Conservation (phyloP, 2,888 invertebrate species). For the Diarsia rubi region DNA sequence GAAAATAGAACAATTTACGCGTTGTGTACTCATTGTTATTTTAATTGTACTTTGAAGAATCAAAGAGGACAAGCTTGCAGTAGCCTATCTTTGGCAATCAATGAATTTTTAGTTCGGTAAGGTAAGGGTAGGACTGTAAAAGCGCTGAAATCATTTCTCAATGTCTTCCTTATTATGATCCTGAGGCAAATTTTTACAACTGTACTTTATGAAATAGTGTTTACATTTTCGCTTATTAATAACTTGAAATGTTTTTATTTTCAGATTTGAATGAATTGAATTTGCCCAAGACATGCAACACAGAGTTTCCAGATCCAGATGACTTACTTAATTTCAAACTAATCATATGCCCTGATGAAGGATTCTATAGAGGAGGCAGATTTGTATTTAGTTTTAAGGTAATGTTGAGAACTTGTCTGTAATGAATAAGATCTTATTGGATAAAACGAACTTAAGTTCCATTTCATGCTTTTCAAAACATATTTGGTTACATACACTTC, state of each 20-base stretch:
- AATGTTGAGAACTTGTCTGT: constrained; percentile 41
- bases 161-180: constrained; percentile 11
- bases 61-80: background rate
- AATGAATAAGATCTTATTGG: constrained; percentile 7
- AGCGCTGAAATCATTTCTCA: background rate
- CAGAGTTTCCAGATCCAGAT: constrained; percentile 99
- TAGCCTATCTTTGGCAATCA: background rate
- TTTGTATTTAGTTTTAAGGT: constrained; percentile 99
- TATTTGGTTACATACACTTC: background rate
- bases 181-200: constrained; percentile 6
- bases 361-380: constrained; percentile 98
- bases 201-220: constrained; percentile 6
- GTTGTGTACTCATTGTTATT: constrained; percentile 57
- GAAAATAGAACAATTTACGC: constrained; percentile 58
- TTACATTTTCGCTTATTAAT: constrained; percentile 5
- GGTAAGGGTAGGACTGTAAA: background rate
- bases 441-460: background rate
- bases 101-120: background rate
- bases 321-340: constrained; percentile 99
- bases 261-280: constrained; percentile 99
- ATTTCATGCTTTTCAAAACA: background rate
- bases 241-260: constrained; percentile 76
- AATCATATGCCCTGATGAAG: constrained; percentile 99
- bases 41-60: constrained; percentile 27
- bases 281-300: constrained; percentile 98